A percentile compares a stretch with the other conserved stretches of the same genome.
phyloP scores from a whole-genome alignment of 2,113 vertebrate species.

The Meleagris gallopavo region DNA sequence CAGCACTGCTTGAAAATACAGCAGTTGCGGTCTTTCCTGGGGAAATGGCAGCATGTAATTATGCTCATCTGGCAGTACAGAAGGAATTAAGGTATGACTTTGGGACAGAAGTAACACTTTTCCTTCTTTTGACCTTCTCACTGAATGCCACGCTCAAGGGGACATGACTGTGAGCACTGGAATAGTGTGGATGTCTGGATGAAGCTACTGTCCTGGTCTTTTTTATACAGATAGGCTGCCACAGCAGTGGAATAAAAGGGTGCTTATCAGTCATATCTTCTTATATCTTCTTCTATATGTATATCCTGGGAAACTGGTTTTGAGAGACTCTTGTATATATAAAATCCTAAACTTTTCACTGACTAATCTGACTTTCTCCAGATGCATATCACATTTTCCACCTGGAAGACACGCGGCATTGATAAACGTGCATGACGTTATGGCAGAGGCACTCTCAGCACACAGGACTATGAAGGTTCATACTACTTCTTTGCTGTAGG shows the following conservation, averaged over 20 bases:
- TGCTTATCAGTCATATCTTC: neutral
- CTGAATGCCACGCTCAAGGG: neutral
- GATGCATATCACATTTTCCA: neutral
- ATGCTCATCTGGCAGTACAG: neutral
- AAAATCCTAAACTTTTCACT: neutral
- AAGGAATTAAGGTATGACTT: neutral
- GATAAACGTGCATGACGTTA: neutral
- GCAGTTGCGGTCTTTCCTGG: neutral
- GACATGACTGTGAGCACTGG: neutral
- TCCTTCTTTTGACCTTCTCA: neutral
- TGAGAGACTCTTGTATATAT: rapidly evolving
- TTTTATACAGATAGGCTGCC: neutral
- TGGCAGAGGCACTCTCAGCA: neutral
- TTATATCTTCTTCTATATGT: neutral
- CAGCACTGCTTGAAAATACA: neutral
- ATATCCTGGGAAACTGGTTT: neutral
- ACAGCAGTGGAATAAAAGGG: neutral
- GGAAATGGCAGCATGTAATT: neutral
- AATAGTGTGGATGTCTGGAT: rapidly evolving
- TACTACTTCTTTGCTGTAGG: neutral
- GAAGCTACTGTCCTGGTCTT: neutral
- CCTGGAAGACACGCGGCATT: neutral
- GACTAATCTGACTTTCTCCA: neutral
- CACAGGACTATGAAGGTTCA: neutral
- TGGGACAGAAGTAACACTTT: neutral